These are phyloP conservation scores for Loriculus beryllinus DNA, from an alignment of 2,797 vertebrate species.

Conservation along the genomic window DNA sequence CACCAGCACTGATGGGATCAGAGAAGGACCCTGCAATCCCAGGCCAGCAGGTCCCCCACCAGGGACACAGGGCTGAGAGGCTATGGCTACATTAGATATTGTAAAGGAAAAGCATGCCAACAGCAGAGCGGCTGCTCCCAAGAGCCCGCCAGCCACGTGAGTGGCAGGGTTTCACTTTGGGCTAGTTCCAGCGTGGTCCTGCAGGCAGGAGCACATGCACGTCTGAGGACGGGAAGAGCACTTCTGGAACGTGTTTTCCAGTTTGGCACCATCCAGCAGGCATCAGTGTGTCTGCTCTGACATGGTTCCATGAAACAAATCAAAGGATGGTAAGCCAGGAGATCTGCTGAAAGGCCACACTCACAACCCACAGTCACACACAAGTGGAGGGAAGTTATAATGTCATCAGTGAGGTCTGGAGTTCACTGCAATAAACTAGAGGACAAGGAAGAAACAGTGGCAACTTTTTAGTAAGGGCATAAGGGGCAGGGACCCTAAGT, in stretches of 20 bases:
- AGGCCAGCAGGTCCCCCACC: not conserved
- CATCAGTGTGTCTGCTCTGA: accelerated
- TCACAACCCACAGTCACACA: not conserved
- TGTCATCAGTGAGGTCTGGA: not conserved
- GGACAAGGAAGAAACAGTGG: not conserved
- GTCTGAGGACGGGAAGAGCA: not conserved
- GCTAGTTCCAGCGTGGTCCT: not conserved
- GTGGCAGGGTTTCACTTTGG: not conserved
- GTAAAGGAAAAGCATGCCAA: not conserved
- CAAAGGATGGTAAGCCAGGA: not conserved
- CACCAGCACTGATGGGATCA: not conserved
- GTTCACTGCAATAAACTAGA: not conserved
- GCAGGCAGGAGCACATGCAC: accelerated
- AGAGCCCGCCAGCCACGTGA: accelerated
- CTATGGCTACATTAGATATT: accelerated
- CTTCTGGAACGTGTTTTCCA: accelerated
- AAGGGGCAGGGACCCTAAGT: not conserved
- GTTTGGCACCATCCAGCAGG: not conserved
- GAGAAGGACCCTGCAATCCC: not conserved
- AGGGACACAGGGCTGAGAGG: not conserved
- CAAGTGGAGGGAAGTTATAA: not conserved
- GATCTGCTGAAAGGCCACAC: not conserved
- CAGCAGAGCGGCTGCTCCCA: not conserved
- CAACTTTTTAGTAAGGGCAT: not conserved
- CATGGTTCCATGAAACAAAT: accelerated